Evolutionary conservation across 2,113 vertebrate genomes (phyloP).

Genomic region (Myotis yumanensis): DNA sequence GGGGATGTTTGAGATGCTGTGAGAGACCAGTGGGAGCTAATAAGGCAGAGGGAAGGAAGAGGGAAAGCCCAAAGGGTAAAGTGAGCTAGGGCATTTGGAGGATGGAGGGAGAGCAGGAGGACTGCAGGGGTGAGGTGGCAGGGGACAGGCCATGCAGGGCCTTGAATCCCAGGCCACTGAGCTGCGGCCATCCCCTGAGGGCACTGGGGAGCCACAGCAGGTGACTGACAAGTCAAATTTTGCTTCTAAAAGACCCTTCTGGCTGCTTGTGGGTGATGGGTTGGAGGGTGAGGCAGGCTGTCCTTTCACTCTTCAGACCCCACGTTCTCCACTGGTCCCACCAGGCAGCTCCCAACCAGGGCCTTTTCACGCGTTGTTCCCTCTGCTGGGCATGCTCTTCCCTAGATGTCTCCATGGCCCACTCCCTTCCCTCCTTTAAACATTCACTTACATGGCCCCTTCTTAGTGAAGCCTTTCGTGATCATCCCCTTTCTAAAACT

Average conservation of each 20-base stretch:
- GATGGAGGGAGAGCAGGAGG: neutral
- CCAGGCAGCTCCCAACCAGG: neutral
- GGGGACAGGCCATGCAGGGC: neutral
- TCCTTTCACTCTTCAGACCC: neutral
- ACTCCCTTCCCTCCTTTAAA: neutral
- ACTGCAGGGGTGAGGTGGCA: neutral
- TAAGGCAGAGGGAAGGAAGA: neutral
- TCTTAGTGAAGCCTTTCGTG: conserved; percentile 12
- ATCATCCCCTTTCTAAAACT: conserved; percentile 16
- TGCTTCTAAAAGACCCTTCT: neutral
- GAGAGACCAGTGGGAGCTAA: neutral
- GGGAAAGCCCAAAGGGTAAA: neutral
- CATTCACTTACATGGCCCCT: neutral
- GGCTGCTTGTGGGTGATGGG: neutral
- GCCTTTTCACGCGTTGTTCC: neutral
- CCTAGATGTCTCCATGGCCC: neutral
- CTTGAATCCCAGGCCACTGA: neutral
- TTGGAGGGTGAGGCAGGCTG: neutral
- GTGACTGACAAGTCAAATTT: neutral
- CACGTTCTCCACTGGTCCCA: neutral
- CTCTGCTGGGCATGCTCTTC: neutral
- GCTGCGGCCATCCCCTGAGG: neutral
- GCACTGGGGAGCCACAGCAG: neutral
- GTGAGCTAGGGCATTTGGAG: neutral
- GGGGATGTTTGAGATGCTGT: neutral